Evolutionary conservation across 2,888 invertebrate genomes (phyloP), one percentile per base, ranked within the genome.

Genomic region (Miltochrista miniata): DNA sequence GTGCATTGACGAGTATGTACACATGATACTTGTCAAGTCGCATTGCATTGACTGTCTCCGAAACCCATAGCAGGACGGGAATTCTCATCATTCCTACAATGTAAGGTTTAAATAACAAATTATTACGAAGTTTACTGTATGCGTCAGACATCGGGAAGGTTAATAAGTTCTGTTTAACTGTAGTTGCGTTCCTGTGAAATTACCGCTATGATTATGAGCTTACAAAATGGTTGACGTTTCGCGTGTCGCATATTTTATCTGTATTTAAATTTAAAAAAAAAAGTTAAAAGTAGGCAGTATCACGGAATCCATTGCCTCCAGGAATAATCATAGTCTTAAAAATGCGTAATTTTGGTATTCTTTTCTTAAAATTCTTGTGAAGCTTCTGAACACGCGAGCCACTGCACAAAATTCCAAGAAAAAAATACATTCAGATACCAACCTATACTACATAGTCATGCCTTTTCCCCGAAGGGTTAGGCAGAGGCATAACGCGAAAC

Each of bases 201-300:
- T 38, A 56, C 36, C 13, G 4, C 11, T 45, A 51, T 51, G 24
- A 44, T 47, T 34, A 49, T 51, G n/a, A 42, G 49, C 48, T 45
- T 54, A 40, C 18, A 38, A 58, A 61, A 60, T 53, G 59, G 44
- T 34, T 49, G 33, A 51, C 54, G 52, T 53, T 47, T 47, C 44
- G 9, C 11, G 14, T 38, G 35, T 50, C 47, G 53, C 54, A 51
- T 58, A 44, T 34, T 46, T 14, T 33, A n/a, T 40, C 7, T 24
- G 33, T 34, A 44, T 51, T 62, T 45, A 47, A 62, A 54, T 47
- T 31, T 46, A 29, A 9, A 14, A 12, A 14, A 24, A 5, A 10
- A 13, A 29, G 12, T 7, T 31, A 34, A 45, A 45, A 29, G 36
- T 40, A 45, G 50, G 36, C 13, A 38, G 41, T 42, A 48, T 54